Conservation (phyloP, 2,888 invertebrate species). For the Perithous albicinctus region DNA sequence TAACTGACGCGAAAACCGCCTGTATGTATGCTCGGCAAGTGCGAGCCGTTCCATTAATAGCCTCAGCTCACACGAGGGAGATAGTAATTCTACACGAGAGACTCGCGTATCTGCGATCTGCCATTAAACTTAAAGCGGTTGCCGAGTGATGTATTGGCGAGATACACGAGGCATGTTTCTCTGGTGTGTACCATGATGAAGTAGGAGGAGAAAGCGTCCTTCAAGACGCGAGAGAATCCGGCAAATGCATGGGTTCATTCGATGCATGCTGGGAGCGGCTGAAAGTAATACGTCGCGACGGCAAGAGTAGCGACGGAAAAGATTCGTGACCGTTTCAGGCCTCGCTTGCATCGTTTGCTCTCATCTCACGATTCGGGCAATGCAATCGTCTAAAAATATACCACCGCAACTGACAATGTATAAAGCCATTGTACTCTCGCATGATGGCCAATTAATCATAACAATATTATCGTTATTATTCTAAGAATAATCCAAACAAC, state of each 20-base stretch:
- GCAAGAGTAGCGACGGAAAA: conserved; percentile 55
- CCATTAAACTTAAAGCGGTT: conserved; percentile 63
- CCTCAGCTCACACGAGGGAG: conserved; percentile 30
- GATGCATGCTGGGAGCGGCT: conserved; percentile 36
- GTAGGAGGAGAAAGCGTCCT: conserved; percentile 53
- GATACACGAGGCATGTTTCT: conserved; percentile 25
- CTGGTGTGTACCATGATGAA: conserved; percentile 1
- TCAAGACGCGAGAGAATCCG: conserved; percentile 33
- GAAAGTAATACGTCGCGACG: conserved; percentile 50
- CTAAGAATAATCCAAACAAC: conserved; percentile 26
- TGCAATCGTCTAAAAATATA: conserved; percentile 22
- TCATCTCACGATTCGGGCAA: conserved; percentile 3
- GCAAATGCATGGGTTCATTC: conserved; percentile 18
- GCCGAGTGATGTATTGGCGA: conserved; percentile 62
- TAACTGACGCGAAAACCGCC: conserved; percentile 28
- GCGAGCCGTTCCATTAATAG: conserved; percentile 63
- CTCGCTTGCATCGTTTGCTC: conserved; percentile 11
- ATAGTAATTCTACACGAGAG: conserved; percentile 55
- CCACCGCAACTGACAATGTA: background rate
- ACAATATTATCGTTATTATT: conserved; percentile 17
- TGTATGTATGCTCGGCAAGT: conserved; percentile 27
- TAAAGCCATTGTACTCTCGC: conserved; percentile 18
- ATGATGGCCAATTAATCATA: conserved; percentile 7
- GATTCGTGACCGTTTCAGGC: conserved; percentile 34
- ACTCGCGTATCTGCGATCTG: conserved; percentile 55